Percentiles rank a stretch among this genome's conserved stretches.
These are phyloP conservation scores for Castor canadensis DNA, from an alignment of 2,113 vertebrate species.

Conservation along the genomic window DNA sequence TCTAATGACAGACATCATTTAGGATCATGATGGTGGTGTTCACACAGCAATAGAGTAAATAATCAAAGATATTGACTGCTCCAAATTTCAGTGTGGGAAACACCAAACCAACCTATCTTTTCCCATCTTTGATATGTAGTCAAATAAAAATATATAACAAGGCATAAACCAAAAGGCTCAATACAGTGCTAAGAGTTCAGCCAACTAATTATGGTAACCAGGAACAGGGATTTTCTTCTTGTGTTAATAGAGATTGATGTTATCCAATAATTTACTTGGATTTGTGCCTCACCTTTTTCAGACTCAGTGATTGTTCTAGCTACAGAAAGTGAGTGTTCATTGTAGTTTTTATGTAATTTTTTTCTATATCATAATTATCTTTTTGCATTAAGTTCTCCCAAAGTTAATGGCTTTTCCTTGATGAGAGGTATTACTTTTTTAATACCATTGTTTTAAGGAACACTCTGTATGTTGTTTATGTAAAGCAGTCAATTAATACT, in stretches of 20 bases:
- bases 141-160: not conserved
- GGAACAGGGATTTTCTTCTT: not conserved
- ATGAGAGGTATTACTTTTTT: not conserved
- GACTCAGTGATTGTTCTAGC: not conserved
- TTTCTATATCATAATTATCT: not conserved
- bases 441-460: not conserved
- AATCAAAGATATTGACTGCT: not conserved
- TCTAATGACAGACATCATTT: not conserved
- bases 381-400: not conserved
- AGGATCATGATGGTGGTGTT: too few species aligned
- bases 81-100: not conserved
- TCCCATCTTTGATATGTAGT: not conserved
- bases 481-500: not conserved
- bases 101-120: not conserved
- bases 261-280: not conserved
- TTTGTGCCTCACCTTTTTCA: not conserved
- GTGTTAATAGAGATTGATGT: not conserved
- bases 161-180: not conserved
- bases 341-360: not conserved
- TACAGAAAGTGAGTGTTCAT: not conserved
- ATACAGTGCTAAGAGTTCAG: not conserved
- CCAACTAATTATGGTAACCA: not conserved
- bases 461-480: not conserved
- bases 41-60: not conserved
- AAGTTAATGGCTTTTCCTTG: not conserved